Evolutionary conservation across 2,888 invertebrate genomes (phyloP).

Genomic region (Ophraella communa): DNA sequence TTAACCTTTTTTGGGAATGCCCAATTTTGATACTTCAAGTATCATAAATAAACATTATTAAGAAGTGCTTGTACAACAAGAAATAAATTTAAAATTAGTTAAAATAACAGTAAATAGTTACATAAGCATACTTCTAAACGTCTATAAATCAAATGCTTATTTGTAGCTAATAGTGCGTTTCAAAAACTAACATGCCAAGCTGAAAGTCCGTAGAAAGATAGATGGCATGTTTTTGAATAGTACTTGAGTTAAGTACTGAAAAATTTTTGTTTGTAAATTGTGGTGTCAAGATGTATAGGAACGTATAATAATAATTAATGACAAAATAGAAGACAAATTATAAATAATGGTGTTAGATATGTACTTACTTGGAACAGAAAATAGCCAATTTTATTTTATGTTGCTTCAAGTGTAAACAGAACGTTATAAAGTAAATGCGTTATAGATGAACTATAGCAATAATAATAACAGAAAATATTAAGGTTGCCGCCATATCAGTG

Average conservation of each 20-base stretch:
- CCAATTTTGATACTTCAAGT: no score
- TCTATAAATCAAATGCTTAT: constrained; percentile 1
- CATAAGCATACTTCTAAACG: background rate
- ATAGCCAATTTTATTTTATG: no score
- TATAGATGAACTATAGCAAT: no score
- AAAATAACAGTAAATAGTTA: background rate
- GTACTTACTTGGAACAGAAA: background rate
- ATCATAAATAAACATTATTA: no score
- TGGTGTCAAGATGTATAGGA: background rate
- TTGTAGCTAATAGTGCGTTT: constrained; percentile 2
- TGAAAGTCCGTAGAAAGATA: background rate
- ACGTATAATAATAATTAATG: background rate
- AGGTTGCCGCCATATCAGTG: no score
- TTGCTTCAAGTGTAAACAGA: no score
- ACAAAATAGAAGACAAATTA: background rate
- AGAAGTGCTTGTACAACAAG: no score
- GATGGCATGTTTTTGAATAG: background rate
- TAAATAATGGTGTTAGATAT: background rate
- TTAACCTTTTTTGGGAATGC: no score
- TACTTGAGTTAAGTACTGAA: background rate
- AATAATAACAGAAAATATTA: no score
- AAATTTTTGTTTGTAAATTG: background rate
- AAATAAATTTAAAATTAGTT: background rate
- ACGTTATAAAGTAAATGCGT: no score
- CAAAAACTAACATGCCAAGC: background rate